phyloP scores from a whole-genome alignment of 2,113 vertebrate genomes.

The cat (Felis catus) region DNA sequence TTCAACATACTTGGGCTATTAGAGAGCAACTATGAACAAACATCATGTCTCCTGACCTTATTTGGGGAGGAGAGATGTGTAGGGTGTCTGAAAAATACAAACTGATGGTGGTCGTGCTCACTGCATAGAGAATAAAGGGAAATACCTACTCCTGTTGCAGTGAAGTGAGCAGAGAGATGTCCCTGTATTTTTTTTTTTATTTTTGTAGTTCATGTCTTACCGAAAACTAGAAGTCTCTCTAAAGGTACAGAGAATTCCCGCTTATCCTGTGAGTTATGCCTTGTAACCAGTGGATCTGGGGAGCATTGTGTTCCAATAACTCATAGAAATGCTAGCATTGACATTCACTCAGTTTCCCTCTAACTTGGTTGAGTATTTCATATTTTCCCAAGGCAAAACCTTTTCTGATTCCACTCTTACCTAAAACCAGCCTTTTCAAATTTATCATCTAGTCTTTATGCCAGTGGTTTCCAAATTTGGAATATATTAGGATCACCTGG shows the following conservation, averaged over 20 bases:
- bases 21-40: not conserved
- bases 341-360: not conserved
- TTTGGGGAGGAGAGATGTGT: not conserved
- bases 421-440: not conserved
- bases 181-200: not conserved
- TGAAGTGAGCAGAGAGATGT: not conserved
- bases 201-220: not conserved
- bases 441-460: not conserved
- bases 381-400: not conserved
- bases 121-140: not conserved
- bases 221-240: not conserved
- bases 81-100: not conserved
- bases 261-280: not conserved
- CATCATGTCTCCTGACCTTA: not conserved
- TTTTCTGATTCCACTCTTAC: not conserved
- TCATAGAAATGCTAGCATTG: not conserved
- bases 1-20: not conserved
- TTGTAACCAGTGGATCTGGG: not conserved
- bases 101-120: accelerated
- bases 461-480: not conserved
- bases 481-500: not conserved
- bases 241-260: not conserved
- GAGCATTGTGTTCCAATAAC: not conserved
- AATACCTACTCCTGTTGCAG: not conserved
- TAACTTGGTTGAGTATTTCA: not conserved